Evolutionary conservation across 2,113 vertebrate species (phyloP).

Genomic region (Odontesthes bonariensis): DNA sequence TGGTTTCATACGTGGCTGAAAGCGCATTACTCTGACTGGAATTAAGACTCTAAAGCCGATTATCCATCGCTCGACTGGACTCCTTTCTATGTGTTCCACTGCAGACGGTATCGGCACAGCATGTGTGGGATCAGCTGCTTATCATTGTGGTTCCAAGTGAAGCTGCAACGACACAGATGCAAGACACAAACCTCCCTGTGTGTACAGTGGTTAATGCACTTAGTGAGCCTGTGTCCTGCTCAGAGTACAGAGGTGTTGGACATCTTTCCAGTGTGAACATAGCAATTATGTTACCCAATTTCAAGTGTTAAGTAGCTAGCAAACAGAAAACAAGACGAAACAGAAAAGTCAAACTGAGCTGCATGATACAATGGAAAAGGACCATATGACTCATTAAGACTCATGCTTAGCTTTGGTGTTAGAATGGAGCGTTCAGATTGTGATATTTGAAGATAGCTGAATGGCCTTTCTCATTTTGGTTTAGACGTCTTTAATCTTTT

Average conservation of each 20-base stretch:
- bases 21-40: background rate
- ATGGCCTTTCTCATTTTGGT: too few relatives aligned
- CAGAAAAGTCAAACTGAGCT: too few relatives aligned
- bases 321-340: too few relatives aligned
- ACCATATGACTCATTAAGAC: too few relatives aligned
- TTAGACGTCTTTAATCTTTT: too few relatives aligned
- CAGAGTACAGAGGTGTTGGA: background rate
- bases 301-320: too few relatives aligned
- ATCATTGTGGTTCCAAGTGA: background rate
- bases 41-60: background rate
- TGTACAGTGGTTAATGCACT: background rate
- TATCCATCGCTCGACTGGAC: too few relatives aligned
- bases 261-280: background rate
- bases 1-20: background rate
- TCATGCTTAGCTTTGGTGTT: too few relatives aligned
- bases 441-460: too few relatives aligned
- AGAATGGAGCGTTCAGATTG: too few relatives aligned
- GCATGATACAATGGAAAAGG: too few relatives aligned
- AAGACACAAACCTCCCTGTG: background rate
- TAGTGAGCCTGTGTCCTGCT: background rate
- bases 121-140: background rate
- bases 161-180: background rate
- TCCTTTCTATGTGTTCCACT: background rate
- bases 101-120: background rate
- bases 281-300: too few relatives aligned